phyloP scores from a whole-genome alignment of 2,113 vertebrate species.

The Pycnonotus jocosus region DNA sequence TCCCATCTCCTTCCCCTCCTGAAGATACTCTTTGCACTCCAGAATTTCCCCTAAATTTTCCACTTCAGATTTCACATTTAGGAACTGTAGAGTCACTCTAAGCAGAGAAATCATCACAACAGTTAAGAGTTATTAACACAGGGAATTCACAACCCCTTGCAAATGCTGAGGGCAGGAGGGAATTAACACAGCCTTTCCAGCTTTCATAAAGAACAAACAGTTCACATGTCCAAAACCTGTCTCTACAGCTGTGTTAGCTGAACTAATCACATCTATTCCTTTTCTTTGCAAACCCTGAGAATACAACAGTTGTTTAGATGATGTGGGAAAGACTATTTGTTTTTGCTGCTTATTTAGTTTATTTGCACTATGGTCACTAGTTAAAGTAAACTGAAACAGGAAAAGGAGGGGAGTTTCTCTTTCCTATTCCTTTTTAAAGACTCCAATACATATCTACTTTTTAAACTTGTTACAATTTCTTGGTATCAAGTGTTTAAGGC shows the following conservation, averaged over 20 bases:
- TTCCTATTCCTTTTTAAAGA: background rate
- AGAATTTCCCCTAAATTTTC: background rate
- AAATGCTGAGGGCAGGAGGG: background rate
- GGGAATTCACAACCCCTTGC: background rate
- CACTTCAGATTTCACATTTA: background rate
- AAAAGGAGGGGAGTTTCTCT: background rate
- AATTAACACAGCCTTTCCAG: background rate
- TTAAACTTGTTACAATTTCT: background rate
- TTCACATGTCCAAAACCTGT: background rate
- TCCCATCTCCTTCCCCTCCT: background rate
- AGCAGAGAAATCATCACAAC: background rate
- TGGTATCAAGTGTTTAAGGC: background rate
- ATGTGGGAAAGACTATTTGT: background rate
- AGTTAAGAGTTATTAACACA: background rate
- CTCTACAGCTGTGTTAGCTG: conserved; percentile 1
- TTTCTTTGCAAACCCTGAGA: conserved; percentile 8
- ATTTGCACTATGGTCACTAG: conserved; percentile 2
- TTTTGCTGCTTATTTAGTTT: conserved; percentile 37
- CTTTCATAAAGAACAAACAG: conserved; percentile 7
- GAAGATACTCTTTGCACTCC: background rate
- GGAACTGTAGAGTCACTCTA: background rate
- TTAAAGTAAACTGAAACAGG: conserved; percentile 36
- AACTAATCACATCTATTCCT: background rate
- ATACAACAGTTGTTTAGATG: background rate
- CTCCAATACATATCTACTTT: background rate